Conservation (phyloP, 2,797 vertebrate genomes). For the Propithecus deckenii region DNA sequence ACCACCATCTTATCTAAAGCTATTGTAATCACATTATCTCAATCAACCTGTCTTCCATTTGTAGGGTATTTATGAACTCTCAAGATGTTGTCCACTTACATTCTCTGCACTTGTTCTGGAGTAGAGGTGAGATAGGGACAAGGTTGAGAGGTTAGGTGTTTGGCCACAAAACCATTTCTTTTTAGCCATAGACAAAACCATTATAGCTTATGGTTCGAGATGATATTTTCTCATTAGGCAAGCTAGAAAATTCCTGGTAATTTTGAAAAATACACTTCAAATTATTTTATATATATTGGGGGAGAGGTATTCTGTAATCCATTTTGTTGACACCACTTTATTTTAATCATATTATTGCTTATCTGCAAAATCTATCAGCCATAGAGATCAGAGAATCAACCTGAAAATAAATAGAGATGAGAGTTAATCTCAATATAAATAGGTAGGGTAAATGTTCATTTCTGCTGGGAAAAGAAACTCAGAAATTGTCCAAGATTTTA, state of each 20-base stretch:
- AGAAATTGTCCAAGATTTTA: background rate
- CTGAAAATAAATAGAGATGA: background rate
- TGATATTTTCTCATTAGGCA: background rate
- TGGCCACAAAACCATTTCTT: background rate
- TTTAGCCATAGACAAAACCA: background rate
- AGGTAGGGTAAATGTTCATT: background rate
- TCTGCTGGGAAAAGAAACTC: background rate
- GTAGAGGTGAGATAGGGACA: background rate
- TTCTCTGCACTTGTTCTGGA: background rate
- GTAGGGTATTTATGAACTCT: background rate
- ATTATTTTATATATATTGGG: background rate
- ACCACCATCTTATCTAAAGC: background rate
- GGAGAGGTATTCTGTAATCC: background rate
- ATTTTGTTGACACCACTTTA: background rate
- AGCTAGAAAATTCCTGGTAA: background rate
- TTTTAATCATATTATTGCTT: background rate
- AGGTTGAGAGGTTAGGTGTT: background rate
- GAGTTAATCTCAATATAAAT: background rate
- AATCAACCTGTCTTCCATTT: background rate
- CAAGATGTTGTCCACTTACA: background rate
- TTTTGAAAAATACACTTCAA: background rate
- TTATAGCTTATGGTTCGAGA: background rate
- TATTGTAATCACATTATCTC: background rate
- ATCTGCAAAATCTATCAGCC: background rate
- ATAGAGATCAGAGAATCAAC: background rate